Percentiles rank a stretch among this genome's conserved stretches.
phyloP scores from a whole-genome alignment of 2,797 vertebrate species.

The Tamandua tetradactyla region DNA sequence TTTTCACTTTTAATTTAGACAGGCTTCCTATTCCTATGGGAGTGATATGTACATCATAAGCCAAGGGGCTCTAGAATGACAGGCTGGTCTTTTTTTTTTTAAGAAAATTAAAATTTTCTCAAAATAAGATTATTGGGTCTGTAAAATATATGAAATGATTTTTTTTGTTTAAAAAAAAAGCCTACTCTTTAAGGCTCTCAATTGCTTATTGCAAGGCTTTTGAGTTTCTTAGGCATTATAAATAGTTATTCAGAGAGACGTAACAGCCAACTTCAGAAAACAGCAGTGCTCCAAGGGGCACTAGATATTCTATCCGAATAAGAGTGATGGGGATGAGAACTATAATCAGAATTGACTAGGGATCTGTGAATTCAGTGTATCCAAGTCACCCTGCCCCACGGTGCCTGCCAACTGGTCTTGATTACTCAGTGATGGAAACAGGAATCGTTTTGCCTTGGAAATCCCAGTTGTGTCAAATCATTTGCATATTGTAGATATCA shows the following conservation, averaged over 20 bases:
- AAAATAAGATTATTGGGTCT: constrained; percentile 51
- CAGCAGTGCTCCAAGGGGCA: background rate
- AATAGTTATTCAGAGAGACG: constrained; percentile 25
- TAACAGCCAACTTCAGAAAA: constrained; percentile 10
- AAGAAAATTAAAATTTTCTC: constrained; percentile 49
- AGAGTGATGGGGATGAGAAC: background rate
- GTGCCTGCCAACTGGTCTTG: background rate
- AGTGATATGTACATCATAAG: background rate
- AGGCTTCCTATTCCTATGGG: constrained; percentile 24
- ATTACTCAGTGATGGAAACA: background rate
- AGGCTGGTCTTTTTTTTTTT: background rate
- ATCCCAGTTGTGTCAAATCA: background rate
- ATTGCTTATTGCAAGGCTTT: background rate
- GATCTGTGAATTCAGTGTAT: background rate
- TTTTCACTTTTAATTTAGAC: constrained; percentile 63
- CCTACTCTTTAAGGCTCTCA: constrained; percentile 33
- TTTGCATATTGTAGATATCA: background rate
- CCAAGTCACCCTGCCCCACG: background rate
- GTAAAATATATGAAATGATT: constrained; percentile 19
- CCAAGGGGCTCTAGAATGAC: background rate
- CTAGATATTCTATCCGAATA: background rate
- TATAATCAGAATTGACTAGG: background rate
- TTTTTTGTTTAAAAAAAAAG: constrained; percentile 18
- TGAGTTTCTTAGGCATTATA: constrained; percentile 34
- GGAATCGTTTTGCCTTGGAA: background rate